Conservation (phyloP, 1,140 invertebrate species). For the Drosophila kurseongensis region DNA sequence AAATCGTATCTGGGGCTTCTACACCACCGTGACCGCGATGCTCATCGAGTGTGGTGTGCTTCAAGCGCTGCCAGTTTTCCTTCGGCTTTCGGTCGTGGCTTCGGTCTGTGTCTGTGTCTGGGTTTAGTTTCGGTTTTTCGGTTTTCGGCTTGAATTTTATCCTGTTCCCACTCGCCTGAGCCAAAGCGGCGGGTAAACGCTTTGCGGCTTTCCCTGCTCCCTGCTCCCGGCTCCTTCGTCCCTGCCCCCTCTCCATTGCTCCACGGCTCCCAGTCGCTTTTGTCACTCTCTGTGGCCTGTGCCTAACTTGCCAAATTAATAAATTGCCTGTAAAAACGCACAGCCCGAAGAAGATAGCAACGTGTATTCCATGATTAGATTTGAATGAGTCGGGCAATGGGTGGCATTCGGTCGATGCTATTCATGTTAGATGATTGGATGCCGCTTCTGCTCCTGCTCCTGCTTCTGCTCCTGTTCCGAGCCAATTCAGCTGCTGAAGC, state of each 20-base stretch:
- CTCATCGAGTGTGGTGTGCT: slow-evolving; percentile 25
- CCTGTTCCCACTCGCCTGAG: slow-evolving; percentile 6
- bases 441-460: slow-evolving; percentile 4
- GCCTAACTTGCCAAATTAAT: slow-evolving; percentile 71
- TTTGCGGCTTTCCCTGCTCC: slow-evolving; percentile 51
- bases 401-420: slow-evolving; percentile 19
- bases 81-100: slow-evolving; percentile 29
- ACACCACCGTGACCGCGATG: slow-evolving; percentile 12
- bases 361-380: slow-evolving; percentile 69
- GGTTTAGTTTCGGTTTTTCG: slow-evolving; percentile 21
- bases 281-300: slow-evolving; percentile 17
- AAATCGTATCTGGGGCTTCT: not conserved
- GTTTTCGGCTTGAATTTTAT: slow-evolving; percentile 18
- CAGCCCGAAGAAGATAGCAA: slow-evolving; percentile 43
- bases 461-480: not conserved
- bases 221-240: not conserved
- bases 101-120: too few species aligned
- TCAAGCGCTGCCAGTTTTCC: slow-evolving; percentile 14
- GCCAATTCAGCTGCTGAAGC: not conserved
- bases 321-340: slow-evolving; percentile 77
- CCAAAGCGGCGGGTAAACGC: slow-evolving; percentile 63
- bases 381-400: slow-evolving; percentile 58
- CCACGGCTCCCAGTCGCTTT: slow-evolving; percentile 1
- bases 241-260: slow-evolving; percentile 5
- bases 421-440: slow-evolving; percentile 61